Percentiles rank a stretch among this genome's conserved stretches.
phyloP scores from a whole-genome alignment of 2,797 vertebrate species.

The Enteromius treurensis region DNA sequence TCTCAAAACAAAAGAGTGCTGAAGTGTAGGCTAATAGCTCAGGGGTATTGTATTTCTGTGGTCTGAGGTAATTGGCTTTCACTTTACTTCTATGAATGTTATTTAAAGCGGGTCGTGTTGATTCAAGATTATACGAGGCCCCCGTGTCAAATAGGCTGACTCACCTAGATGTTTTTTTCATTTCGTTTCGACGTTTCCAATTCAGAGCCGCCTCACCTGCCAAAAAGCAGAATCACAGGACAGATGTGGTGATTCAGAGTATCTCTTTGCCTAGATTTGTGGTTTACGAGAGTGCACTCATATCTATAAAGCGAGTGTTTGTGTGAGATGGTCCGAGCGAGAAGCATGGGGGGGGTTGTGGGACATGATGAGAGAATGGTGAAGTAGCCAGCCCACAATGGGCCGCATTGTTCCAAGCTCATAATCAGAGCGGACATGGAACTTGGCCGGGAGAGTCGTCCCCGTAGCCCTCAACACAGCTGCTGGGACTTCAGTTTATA shows the following conservation, averaged over 20 bases:
- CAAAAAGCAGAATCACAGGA: constrained; percentile 32
- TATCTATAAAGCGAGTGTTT: constrained; percentile 43
- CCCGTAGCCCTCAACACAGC: constrained; percentile 77
- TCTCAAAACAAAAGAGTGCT: constrained; percentile 1
- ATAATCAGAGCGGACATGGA: constrained; percentile 81
- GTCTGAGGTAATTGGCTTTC: constrained; percentile 30
- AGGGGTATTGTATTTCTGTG: constrained; percentile 8
- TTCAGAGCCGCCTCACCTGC: constrained; percentile 31
- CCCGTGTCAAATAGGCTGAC: constrained; percentile 39
- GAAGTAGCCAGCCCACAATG: constrained; percentile 73
- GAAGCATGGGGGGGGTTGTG: constrained; percentile 46
- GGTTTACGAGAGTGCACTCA: constrained; percentile 27
- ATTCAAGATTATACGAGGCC: constrained; percentile 50
- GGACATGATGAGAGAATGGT: constrained; percentile 62
- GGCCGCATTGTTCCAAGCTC: constrained; percentile 76
- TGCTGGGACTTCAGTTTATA: constrained; percentile 69
- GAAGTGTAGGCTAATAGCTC: constrained; percentile 31
- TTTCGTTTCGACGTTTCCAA: constrained; percentile 21
- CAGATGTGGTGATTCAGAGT: constrained; percentile 40
- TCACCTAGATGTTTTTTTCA: constrained; percentile 49
- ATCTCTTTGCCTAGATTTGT: constrained; percentile 34
- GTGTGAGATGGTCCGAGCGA: constrained; percentile 45
- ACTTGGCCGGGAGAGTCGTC: constrained; percentile 77
- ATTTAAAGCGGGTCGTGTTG: constrained; percentile 37
- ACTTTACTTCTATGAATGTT: constrained; percentile 18